These are phyloP conservation scores for Onychomys arenicola DNA, from an alignment of 2,797 vertebrate species.

Conservation along the genomic window DNA sequence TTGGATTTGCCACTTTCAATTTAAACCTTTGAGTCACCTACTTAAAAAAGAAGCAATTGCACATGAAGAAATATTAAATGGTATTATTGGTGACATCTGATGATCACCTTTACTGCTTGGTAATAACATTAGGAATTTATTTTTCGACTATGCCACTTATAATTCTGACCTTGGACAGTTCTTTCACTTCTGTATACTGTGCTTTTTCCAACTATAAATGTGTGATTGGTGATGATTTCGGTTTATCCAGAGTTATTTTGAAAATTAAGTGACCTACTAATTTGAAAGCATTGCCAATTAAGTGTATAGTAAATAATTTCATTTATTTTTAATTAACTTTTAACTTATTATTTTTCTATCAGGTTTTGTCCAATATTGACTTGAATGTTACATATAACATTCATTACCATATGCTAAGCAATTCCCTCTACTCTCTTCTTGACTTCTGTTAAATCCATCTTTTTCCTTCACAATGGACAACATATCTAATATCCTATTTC, in stretches of 20 bases:
- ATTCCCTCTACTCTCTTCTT: not conserved
- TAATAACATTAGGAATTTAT: not conserved
- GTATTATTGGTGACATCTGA: not conserved
- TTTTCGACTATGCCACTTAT: not conserved
- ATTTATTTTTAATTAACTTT: not conserved
- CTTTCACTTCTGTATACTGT: not conserved
- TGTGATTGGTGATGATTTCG: not conserved
- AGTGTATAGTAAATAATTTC: not conserved
- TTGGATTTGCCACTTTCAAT: constrained; percentile 5
- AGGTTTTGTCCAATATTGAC: not conserved
- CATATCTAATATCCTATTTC: not conserved
- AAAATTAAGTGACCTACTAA: not conserved
- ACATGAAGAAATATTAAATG: not conserved
- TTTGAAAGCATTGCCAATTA: constrained; percentile 36
- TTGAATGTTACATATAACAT: not conserved
- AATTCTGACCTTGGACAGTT: not conserved
- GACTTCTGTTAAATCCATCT: not conserved
- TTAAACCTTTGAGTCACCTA: not conserved
- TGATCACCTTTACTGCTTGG: not conserved
- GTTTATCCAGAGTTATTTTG: not conserved
- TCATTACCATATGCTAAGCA: not conserved
- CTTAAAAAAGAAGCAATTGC: not conserved
- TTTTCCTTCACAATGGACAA: not conserved
- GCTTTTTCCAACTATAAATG: not conserved
- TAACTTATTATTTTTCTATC: not conserved